A percentile compares a stretch with the other conserved stretches of the same genome.
Conservation (phyloP, 2,113 vertebrate species). For the Todiramphus saurophagus region DNA sequence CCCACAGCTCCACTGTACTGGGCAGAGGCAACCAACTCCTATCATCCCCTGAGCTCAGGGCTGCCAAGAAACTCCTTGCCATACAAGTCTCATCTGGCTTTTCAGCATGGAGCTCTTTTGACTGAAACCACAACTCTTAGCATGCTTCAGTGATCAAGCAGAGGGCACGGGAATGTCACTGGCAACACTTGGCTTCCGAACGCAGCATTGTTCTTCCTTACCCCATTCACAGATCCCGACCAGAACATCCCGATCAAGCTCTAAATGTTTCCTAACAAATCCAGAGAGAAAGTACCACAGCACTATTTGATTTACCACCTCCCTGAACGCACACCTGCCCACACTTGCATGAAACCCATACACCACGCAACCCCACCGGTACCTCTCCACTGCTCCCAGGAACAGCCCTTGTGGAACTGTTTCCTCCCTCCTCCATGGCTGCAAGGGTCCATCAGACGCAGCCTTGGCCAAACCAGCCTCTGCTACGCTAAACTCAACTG, state of each 20-base stretch:
- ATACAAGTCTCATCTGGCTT: conserved; percentile 68
- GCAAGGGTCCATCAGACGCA: not conserved
- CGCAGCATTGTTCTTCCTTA: conserved; percentile 43
- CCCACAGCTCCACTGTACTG: conserved; percentile 44
- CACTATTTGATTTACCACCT: not conserved
- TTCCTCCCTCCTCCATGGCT: not conserved
- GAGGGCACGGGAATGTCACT: conserved; percentile 62
- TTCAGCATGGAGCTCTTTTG: conserved; percentile 66
- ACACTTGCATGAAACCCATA: rapidly evolving
- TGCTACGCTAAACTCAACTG: not conserved
- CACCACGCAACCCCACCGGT: rapidly evolving
- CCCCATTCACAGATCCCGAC: conserved; percentile 40
- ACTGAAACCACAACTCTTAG: conserved; percentile 58
- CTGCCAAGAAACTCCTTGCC: conserved; percentile 56
- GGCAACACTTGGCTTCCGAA: conserved; percentile 57
- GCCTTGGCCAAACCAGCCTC: not conserved
- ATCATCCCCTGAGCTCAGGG: not conserved
- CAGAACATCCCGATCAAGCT: not conserved
- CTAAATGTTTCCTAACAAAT: not conserved
- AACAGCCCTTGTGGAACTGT: not conserved
- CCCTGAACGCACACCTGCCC: rapidly evolving
- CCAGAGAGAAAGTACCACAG: not conserved
- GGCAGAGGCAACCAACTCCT: conserved; percentile 45
- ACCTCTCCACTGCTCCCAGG: rapidly evolving
- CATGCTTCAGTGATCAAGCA: conserved; percentile 62